phyloP scores from a whole-genome alignment of 2,113 vertebrate species.

The Neogobius melanostomus region DNA sequence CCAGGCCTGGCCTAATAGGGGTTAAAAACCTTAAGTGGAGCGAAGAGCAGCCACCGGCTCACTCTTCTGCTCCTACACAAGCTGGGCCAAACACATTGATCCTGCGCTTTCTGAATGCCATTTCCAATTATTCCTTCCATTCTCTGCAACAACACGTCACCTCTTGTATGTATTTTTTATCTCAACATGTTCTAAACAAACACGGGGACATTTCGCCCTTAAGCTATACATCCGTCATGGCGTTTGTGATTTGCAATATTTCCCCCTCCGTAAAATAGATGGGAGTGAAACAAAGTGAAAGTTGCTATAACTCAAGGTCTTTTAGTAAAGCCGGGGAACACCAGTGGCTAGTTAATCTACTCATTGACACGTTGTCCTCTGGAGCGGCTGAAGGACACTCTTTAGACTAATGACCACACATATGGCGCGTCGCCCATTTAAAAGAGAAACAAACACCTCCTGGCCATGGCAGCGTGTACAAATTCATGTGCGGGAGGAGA shows the following conservation, averaged over 20 bases:
- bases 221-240: slow-evolving; percentile 50
- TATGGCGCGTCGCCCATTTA: slow-evolving; percentile 74
- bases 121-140: slow-evolving; percentile 52
- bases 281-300: slow-evolving; percentile 69
- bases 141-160: slow-evolving; percentile 33
- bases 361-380: slow-evolving; percentile 79
- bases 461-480: slow-evolving; percentile 58
- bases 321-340: slow-evolving; percentile 64
- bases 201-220: slow-evolving; percentile 28
- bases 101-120: slow-evolving; percentile 21
- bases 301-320: slow-evolving; percentile 77
- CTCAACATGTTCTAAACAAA: slow-evolving; percentile 43
- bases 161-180: background rate
- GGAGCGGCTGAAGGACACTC: slow-evolving; percentile 74
- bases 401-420: slow-evolving; percentile 80
- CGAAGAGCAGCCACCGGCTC: slow-evolving; percentile 30
- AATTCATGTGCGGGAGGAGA: slow-evolving; percentile 35
- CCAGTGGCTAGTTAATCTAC: slow-evolving; percentile 73
- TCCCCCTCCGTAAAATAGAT: slow-evolving; percentile 60
- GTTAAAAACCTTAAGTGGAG: slow-evolving; percentile 59
- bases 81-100: slow-evolving; percentile 59
- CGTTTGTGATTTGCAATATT: slow-evolving; percentile 57
- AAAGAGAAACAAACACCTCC: slow-evolving; percentile 80
- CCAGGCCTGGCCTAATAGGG: slow-evolving; percentile 54
- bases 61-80: slow-evolving; percentile 28